Evolutionary conservation across 2,113 vertebrate genomes (phyloP).

Genomic region (Odocoileus virginianus): DNA sequence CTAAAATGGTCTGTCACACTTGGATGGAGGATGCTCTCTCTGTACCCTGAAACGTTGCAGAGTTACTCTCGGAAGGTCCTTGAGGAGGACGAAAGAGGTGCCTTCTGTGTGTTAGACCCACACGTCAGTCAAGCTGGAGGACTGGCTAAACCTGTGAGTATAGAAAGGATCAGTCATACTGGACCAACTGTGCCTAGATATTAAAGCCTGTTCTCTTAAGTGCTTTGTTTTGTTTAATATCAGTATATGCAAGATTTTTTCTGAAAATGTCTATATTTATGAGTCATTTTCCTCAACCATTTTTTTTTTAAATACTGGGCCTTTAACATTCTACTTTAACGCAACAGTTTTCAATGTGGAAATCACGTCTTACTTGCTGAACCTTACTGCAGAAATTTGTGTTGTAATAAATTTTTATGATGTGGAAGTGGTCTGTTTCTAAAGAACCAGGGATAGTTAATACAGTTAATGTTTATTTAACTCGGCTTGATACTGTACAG

Average conservation of each 20-base stretch:
- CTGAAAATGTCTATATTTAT: conserved; percentile 49
- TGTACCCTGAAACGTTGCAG: conserved; percentile 8
- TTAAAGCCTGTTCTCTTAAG: conserved; percentile 64
- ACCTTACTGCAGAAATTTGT: conserved; percentile 64
- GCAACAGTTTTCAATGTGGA: conserved; percentile 31
- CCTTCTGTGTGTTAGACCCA: conserved; percentile 60
- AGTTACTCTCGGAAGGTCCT: conserved; percentile 45
- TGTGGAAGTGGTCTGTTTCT: conserved; percentile 75
- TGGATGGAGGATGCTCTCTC: conserved; percentile 9
- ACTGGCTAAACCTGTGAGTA: conserved; percentile 50
- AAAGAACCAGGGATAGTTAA: conserved; percentile 71
- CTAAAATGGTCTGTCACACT: conserved; percentile 41
- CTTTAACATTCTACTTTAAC: conserved; percentile 37
- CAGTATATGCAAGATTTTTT: conserved; percentile 47
- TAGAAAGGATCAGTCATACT: conserved; percentile 50
- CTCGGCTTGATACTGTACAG: conserved; percentile 73
- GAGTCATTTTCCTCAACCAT: conserved; percentile 43
- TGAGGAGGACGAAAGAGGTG: conserved; percentile 58
- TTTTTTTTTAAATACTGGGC: conserved; percentile 54
- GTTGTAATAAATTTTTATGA: conserved; percentile 68
- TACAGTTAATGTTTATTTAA: conserved; percentile 81
- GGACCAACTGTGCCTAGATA: conserved; percentile 74
- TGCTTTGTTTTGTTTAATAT: conserved; percentile 58
- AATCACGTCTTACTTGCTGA: conserved; percentile 57
- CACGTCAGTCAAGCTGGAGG: conserved; percentile 43